Evolutionary conservation across 1,140 invertebrate species (phyloP), one percentile per base, ranked within the genome.

Genomic region (Drosophila kepulauana): DNA sequence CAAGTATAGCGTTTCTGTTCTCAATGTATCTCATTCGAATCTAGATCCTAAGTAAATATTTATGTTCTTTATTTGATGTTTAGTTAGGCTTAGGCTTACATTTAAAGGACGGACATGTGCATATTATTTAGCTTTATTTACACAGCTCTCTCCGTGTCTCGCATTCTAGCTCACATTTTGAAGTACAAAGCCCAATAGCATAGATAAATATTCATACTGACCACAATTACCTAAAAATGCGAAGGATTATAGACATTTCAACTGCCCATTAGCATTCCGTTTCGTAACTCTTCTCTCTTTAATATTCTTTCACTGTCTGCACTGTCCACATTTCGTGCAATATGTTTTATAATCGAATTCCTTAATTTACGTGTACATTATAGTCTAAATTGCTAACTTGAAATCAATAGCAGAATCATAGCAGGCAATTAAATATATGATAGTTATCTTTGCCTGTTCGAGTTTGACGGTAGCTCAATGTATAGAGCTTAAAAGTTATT

Each of bases 181-280:
- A 76, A 87, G 68, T 86, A 77, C 68, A 82, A 86, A 86, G 49
- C 78, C 58, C 66, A 69, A 69, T 56, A 86, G 79, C 78, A 82
- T 82, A 80, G 65, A 65, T 41, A 49, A 49, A 11, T 57, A 30
- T 33, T 64, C n/a, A 28, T 52, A 43, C 38, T 45, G 6, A 51
- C 62, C 54, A 59, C 41, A 67, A 65, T 35, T 43, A 13, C 41
- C 41, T 43, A 43, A 43, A 13, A 13, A 43, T 43, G 41, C 41
- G 41, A 43, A 48, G 16, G 51, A 54, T 33, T 49, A 62, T 45
- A 62, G 35, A 52, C 38, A 49, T 54, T 33, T 41, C 35, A n/a
- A 74, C 49, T 68, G 57, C 65, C 71, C 48, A 20, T 28, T n/a
- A 68, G 56, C 71, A 73, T 73, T 67, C 56, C 71, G 71, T 38